These are phyloP conservation scores for Vanessa tameamea DNA, from an alignment of 1,140 invertebrate genomes.

Conservation along the genomic window DNA sequence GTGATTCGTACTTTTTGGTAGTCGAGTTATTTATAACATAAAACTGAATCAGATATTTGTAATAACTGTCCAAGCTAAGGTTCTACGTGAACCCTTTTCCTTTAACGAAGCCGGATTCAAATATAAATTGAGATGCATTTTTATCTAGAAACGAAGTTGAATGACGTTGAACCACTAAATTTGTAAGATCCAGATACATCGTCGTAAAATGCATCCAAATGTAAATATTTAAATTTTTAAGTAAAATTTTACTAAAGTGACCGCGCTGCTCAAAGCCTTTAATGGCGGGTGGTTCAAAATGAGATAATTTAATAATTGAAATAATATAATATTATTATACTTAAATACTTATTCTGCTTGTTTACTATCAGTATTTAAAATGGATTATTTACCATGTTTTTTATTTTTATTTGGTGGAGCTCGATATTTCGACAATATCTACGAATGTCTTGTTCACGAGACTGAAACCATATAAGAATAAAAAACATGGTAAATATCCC, in stretches of 20 bases:
- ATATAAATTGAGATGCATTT: background rate
- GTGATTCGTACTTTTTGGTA: too few relatives aligned
- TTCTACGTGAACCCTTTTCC: too few relatives aligned
- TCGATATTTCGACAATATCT: too few relatives aligned
- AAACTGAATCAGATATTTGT: background rate
- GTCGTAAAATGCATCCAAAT: conserved; percentile 56
- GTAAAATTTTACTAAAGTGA: conserved; percentile 56
- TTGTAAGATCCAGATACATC: conserved; percentile 27
- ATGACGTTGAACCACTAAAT: conserved; percentile 39
- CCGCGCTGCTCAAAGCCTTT: conserved; percentile 31
- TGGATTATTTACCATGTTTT: too few relatives aligned
- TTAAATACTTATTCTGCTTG: too few relatives aligned
- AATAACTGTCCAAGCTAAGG: background rate
- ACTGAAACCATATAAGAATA: too few relatives aligned
- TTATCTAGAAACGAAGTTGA: background rate
- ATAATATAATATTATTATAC: too few relatives aligned
- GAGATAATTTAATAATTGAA: background rate
- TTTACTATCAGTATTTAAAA: too few relatives aligned
- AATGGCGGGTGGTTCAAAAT: conserved; percentile 36
- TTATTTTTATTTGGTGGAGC: too few relatives aligned
- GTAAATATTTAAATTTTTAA: conserved; percentile 67
- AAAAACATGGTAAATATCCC: too few relatives aligned
- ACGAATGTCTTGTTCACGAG: too few relatives aligned
- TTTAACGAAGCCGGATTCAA: background rate
- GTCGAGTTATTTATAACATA: too few relatives aligned